Percentiles rank a stretch among this genome's conserved stretches.
Evolutionary conservation across 2,888 invertebrate genomes (phyloP).

Genomic region (Tachina lurida): DNA sequence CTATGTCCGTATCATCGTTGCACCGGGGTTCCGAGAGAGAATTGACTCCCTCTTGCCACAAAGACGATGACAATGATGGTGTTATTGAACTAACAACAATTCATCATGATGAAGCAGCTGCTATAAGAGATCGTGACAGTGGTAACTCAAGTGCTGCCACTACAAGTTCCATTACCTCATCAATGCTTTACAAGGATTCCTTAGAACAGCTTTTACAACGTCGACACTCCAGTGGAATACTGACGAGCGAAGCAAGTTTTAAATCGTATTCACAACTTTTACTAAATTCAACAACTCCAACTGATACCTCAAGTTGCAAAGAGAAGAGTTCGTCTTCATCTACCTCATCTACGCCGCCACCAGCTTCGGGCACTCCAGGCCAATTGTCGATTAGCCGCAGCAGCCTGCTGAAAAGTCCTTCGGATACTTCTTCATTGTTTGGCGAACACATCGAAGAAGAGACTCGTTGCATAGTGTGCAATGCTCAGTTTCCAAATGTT

Average conservation of each 20-base stretch:
- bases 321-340: conserved; percentile 83
- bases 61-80: conserved; percentile 58
- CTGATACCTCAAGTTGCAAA: conserved; percentile 82
- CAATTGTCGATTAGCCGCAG: conserved; percentile 77
- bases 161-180: conserved; percentile 74
- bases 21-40: conserved; percentile 72
- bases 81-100: conserved; percentile 69
- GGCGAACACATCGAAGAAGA: conserved; percentile 83
- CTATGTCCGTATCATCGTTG: conserved; percentile 21
- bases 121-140: conserved; percentile 70
- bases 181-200: conserved; percentile 76
- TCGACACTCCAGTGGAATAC: conserved; percentile 75
- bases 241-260: conserved; percentile 77
- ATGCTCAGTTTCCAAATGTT: conserved; percentile 93
- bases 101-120: conserved; percentile 70
- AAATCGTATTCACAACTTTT: conserved; percentile 79
- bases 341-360: conserved; percentile 82
- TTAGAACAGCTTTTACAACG: conserved; percentile 77
- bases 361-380: conserved; percentile 76
- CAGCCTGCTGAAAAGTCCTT: conserved; percentile 79
- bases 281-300: conserved; percentile 77
- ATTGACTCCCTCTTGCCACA: conserved; percentile 69
- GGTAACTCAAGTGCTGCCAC: conserved; percentile 73
- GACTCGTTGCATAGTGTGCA: conserved; percentile 91
- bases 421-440: conserved; percentile 79